phyloP scores from a whole-genome alignment of 2,113 vertebrate genomes.

The Bubalus kerabau region DNA sequence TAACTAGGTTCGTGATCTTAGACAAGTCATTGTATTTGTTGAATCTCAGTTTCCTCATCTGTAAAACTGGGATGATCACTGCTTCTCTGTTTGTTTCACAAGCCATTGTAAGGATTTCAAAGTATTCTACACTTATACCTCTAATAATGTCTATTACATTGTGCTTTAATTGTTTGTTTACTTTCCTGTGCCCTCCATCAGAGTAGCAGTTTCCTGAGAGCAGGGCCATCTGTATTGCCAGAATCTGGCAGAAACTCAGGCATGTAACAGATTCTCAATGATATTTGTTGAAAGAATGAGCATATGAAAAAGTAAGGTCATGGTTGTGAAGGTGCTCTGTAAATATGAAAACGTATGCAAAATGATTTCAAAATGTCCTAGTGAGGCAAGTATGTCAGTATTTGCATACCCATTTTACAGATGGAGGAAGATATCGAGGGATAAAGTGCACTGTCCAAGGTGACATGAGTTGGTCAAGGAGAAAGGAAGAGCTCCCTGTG shows the following conservation, averaged over 20 bases:
- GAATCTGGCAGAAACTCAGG: background rate
- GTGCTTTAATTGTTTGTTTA: background rate
- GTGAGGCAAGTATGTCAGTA: background rate
- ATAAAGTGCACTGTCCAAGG: background rate
- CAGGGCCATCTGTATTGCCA: background rate
- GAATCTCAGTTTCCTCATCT: slow-evolving; percentile 1
- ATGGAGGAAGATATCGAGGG: background rate
- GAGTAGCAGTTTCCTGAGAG: background rate
- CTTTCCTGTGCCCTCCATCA: background rate
- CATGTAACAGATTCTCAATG: background rate
- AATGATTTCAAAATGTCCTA: background rate
- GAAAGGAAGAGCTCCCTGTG: background rate
- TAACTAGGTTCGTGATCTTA: background rate
- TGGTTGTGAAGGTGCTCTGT: background rate
- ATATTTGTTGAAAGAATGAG: background rate
- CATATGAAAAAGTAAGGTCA: background rate
- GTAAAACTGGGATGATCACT: background rate
- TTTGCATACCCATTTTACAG: background rate
- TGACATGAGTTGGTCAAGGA: background rate
- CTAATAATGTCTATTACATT: background rate
- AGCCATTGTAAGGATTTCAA: background rate
- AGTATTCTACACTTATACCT: background rate
- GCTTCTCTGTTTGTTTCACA: background rate
- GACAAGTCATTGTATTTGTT: background rate
- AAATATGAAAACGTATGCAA: background rate